phyloP scores from a whole-genome alignment of 2,888 invertebrate genomes.

The Drosophila aldrichi region DNA sequence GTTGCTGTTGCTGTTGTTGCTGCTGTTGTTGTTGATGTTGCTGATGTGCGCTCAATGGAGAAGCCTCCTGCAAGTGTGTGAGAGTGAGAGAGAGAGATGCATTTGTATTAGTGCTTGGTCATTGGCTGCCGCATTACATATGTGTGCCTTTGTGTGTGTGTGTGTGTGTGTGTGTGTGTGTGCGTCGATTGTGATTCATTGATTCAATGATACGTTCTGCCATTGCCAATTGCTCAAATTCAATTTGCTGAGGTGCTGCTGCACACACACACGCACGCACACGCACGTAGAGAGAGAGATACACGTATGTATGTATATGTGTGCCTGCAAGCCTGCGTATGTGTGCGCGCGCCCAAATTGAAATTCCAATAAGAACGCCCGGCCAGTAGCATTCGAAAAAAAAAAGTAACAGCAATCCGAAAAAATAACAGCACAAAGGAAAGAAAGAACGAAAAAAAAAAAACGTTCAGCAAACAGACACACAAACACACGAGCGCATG shows the following conservation, averaged over 20 bases:
- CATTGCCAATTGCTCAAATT: conserved; percentile 40
- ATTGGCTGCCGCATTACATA: conserved; percentile 38
- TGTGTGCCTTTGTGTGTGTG: conserved; percentile 5
- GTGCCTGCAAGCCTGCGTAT: conserved; percentile 21
- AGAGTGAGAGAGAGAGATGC: background rate
- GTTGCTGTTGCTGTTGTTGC: conserved; percentile 43
- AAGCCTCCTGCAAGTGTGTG: conserved; percentile 78
- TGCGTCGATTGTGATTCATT: conserved; percentile 19
- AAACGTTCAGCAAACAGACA: conserved; percentile 30
- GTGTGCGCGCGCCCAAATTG: conserved; percentile 35
- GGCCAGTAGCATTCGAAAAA: conserved; percentile 25
- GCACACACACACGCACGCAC: background rate
- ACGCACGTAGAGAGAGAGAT: background rate
- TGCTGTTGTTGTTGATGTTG: conserved; percentile 70
- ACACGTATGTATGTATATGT: conserved; percentile 22
- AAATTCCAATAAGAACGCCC: conserved; percentile 71
- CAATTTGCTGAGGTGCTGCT: conserved; percentile 44
- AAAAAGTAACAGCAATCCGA: conserved; percentile 18
- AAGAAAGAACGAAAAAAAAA: conserved; percentile 22
- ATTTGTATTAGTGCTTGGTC: conserved; percentile 25
- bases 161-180: conserved; percentile 11
- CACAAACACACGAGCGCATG: conserved; percentile 31
- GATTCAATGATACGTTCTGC: conserved; percentile 41
- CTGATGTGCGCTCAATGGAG: conserved; percentile 84
- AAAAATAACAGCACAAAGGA: conserved; percentile 18